These are phyloP conservation scores for Ips nitidus DNA, from an alignment of 1,140 invertebrate species.

Conservation along the genomic window DNA sequence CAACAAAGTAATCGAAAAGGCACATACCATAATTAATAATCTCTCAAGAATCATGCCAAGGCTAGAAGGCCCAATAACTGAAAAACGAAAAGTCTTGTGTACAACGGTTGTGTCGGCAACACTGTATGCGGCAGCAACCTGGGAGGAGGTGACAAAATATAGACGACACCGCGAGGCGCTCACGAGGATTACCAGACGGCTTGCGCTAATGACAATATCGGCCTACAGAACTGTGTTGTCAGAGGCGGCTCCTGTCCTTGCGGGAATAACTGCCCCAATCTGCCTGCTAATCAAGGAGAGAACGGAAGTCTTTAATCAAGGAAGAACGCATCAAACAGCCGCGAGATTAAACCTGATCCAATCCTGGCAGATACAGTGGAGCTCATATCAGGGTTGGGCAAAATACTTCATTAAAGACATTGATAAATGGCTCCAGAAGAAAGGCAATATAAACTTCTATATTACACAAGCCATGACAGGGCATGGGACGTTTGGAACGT, in stretches of 20 bases:
- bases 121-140: background rate
- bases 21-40: background rate
- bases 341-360: background rate
- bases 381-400: too few species aligned
- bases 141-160: background rate
- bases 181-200: background rate
- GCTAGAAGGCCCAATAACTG: background rate
- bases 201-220: background rate
- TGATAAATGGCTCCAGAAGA: too few species aligned
- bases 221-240: background rate
- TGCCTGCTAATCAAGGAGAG: background rate
- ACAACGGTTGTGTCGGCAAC: background rate
- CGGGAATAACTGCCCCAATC: background rate
- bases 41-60: background rate
- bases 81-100: background rate
- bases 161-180: background rate
- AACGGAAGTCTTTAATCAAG: background rate
- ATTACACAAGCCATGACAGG: too few species aligned
- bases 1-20: background rate
- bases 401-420: too few species aligned
- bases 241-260: background rate
- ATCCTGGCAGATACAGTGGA: too few species aligned
- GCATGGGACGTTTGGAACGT: too few species aligned
- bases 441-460: too few species aligned
- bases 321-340: background rate